Evolutionary conservation across 2,888 invertebrate genomes (phyloP).

Genomic region (Zonitis immaculata): DNA sequence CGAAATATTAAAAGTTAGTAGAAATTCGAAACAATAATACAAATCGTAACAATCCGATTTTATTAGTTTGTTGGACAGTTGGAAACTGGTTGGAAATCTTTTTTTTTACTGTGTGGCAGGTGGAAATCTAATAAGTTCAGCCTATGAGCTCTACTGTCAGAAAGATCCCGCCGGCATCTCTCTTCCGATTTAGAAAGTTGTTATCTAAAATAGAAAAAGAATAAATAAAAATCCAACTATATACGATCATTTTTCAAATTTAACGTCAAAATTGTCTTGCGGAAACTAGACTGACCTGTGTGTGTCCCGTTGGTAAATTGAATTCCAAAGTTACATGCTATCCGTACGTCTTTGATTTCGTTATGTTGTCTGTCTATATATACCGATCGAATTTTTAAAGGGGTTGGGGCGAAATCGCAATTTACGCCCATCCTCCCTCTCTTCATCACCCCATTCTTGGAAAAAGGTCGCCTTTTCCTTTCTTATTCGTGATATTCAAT

Average conservation of each 20-base stretch:
- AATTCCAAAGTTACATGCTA: constrained; percentile 28
- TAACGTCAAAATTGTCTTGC: constrained; percentile 34
- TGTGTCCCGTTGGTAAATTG: constrained; percentile 22
- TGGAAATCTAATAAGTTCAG: constrained; percentile 4
- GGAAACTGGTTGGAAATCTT: neutral
- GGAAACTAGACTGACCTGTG: constrained; percentile 30
- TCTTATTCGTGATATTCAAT: constrained; percentile 35
- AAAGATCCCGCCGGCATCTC: constrained; percentile 8
- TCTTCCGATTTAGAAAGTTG: constrained; percentile 11
- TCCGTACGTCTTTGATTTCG: constrained; percentile 36
- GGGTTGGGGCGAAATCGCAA: constrained; percentile 24
- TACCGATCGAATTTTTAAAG: constrained; percentile 22
- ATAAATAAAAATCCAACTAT: constrained; percentile 25
- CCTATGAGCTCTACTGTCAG: neutral
- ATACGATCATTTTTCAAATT: constrained; percentile 27
- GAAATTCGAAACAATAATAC: neutral
- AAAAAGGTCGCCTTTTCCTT: constrained; percentile 22
- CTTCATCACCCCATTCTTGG: no score
- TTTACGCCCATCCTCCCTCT: constrained; percentile 33
- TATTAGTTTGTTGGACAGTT: neutral
- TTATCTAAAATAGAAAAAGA: constrained; percentile 8
- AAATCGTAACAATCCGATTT: neutral
- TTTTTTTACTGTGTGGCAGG: no score
- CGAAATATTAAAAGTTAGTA: neutral
- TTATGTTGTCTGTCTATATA: constrained; percentile 32